phyloP scores from a whole-genome alignment of 2,113 vertebrate genomes.

The Muntiacus muntjak region DNA sequence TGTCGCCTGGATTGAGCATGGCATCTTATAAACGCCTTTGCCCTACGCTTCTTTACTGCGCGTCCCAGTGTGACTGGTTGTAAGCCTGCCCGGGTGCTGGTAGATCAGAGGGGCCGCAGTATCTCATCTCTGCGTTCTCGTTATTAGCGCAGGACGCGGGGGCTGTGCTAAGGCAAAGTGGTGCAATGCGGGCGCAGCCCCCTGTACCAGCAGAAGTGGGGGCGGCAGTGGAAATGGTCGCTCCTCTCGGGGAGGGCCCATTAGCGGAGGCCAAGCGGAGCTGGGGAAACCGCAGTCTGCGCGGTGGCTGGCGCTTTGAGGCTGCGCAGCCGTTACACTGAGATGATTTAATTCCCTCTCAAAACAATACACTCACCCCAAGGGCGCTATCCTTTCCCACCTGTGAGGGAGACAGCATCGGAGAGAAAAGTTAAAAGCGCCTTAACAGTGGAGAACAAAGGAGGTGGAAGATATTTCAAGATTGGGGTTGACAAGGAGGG shows the following conservation, averaged over 20 bases:
- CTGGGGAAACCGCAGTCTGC: not conserved
- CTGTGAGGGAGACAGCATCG: constrained; percentile 53
- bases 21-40: not conserved
- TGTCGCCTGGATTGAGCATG: not conserved
- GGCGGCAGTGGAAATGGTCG: not conserved
- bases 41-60: not conserved
- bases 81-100: not conserved
- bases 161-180: not conserved
- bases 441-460: not conserved
- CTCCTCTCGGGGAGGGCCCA: not conserved
- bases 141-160: not conserved
- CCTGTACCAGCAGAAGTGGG: not conserved
- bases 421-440: constrained; percentile 49
- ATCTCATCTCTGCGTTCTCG: not conserved
- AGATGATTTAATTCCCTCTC: not conserved
- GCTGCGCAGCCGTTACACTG: not conserved
- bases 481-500: not conserved
- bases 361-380: not conserved
- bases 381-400: not conserved
- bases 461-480: constrained; percentile 41
- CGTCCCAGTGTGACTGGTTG: not conserved
- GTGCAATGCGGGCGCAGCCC: not conserved
- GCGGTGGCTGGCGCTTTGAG: not conserved
- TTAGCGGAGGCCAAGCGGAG: not conserved
- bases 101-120: not conserved